Evolutionary conservation across 30 jellyfish, hydroid and myxozoan species (phyloP).

Genomic region (Catostylus mosaicus): DNA sequence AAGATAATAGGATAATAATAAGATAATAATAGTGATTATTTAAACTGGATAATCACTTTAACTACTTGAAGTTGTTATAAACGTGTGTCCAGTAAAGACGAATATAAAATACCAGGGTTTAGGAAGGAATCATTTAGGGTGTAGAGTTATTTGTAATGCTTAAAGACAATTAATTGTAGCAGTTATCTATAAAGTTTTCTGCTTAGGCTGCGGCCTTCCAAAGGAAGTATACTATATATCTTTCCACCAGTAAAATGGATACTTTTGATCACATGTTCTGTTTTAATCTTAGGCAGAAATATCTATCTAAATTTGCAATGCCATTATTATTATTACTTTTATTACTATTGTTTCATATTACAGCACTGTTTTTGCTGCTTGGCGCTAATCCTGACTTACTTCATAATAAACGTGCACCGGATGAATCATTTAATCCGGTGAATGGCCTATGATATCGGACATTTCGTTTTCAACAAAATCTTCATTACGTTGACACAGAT

Average conservation of each 20-base stretch:
- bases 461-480: no score
- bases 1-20: no score
- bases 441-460: no score
- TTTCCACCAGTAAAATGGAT: background rate
- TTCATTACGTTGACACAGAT: no score
- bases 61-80: background rate
- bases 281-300: background rate
- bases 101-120: background rate
- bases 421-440: no score
- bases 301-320: background rate
- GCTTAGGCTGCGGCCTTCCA: constrained; percentile 6
- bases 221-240: background rate
- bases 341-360: background rate
- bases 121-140: background rate
- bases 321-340: background rate
- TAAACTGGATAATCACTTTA: background rate
- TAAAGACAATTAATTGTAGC: background rate
- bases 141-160: background rate
- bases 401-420: background rate
- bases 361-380: background rate
- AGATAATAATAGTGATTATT: background rate
- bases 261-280: background rate
- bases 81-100: background rate
- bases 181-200: background rate
- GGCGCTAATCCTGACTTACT: background rate